Evolutionary conservation across 2,888 invertebrate genomes (phyloP), one percentile per base, ranked within the genome.

Genomic region (Physocephala rufipes): DNA sequence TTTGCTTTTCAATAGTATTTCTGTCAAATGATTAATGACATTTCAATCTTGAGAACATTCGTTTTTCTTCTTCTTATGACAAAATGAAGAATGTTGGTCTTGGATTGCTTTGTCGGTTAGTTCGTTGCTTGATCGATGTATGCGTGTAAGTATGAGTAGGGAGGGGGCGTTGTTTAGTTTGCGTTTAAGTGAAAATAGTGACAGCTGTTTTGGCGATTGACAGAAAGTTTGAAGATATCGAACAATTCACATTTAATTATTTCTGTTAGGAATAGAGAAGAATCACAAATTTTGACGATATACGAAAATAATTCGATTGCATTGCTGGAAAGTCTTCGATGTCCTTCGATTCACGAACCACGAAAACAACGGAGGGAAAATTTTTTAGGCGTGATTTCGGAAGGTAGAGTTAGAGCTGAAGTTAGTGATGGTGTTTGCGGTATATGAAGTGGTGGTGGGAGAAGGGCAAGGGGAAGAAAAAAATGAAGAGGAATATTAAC

Each of bases 121-220:
- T 36, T 36, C 5, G 36, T 36, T 9, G 4, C 36, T 36, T 36
- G 36, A 36, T n/a, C n/a, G n/a, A n/a, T n/a, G n/a, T n/a, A n/a
- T n/a, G n/a, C n/a, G n/a, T n/a, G n/a, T n/a, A n/a, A n/a, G n/a
- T n/a, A n/a, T n/a, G n/a, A n/a, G n/a, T n/a, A n/a, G 9, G 36
- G 4, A 36, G 5, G 36, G 5, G 36, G 36, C 36, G 9, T 36
- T 4, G 4, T 36, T 36, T 9, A 36, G 36, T 9, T 9, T 36
- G 30, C 21, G 7, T 13, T n/a, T n/a, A n/a, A n/a, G n/a, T 43
- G 28, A 68, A 65, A 66, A 64, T 66, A 36, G 71, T 73, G 71
- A 71, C 73, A 73, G 73, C 73, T 73, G 71, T 71, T n/a, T n/a
- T n/a, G n/a, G n/a, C 71, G 69, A 53, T 62, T 63, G 67, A 62